Conservation (phyloP, 1,140 invertebrate genomes). For the Acromyrmex heyeri region DNA sequence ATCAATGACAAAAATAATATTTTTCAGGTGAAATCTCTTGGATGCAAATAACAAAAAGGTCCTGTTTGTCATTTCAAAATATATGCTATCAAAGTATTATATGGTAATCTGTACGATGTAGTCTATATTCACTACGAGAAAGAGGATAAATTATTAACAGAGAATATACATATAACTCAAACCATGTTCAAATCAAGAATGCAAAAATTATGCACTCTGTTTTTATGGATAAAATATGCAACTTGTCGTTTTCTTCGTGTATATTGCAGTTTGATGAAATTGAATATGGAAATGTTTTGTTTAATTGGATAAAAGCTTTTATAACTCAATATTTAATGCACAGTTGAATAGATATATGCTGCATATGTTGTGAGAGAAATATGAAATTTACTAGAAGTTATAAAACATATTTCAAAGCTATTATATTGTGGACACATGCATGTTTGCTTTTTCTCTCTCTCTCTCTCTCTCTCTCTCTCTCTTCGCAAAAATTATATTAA, state of each 20-base stretch:
- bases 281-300: conserved; percentile 44
- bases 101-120: neutral
- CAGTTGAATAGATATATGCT: neutral
- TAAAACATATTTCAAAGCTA: conserved; percentile 5
- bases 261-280: conserved; percentile 16
- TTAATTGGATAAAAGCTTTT: conserved; percentile 54
- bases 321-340: conserved; percentile 43
- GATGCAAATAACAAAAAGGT: too few species aligned
- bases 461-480: neutral
- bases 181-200: neutral
- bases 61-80: neutral
- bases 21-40: too few species aligned
- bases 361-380: conserved; percentile 23
- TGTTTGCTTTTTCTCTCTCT: neutral
- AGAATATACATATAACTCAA: conserved; percentile 20
- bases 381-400: conserved; percentile 34
- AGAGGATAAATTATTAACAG: conserved; percentile 9
- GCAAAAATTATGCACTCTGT: conserved; percentile 16
- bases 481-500: neutral
- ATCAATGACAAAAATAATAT: too few species aligned
- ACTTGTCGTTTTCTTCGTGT: conserved; percentile 3
- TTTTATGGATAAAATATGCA: conserved; percentile 3
- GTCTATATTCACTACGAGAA: neutral
- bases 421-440: neutral
- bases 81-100: neutral